These are phyloP conservation scores for Syngnathus rostellatus DNA, from an alignment of 2,797 vertebrate species.

Conservation along the genomic window DNA sequence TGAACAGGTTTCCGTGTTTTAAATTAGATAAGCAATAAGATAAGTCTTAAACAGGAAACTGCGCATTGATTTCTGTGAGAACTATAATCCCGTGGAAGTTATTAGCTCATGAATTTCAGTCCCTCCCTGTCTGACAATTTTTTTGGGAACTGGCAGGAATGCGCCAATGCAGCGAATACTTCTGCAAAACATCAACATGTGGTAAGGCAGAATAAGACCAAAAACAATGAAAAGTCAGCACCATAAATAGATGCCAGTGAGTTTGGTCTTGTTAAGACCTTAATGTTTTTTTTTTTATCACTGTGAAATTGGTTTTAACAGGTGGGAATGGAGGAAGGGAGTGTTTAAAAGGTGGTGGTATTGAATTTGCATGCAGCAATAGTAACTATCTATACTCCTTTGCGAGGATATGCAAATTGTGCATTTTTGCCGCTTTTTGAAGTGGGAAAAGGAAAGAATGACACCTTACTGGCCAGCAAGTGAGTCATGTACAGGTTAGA, in stretches of 20 bases:
- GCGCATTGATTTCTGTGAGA: conserved; percentile 54
- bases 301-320: neutral
- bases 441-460: neutral
- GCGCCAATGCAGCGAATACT: conserved; percentile 1
- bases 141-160: conserved; percentile 15
- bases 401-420: neutral
- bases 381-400: neutral
- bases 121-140: conserved; percentile 20
- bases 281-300: too few relatives aligned
- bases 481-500: neutral
- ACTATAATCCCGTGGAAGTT: conserved; percentile 51
- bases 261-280: neutral
- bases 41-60: conserved; percentile 54
- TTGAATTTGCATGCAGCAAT: neutral
- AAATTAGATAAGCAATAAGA: conserved; percentile 62
- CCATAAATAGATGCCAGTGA: neutral
- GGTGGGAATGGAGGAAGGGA: neutral
- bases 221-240: neutral
- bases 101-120: conserved; percentile 52
- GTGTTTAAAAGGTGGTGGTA: neutral
- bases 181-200: neutral
- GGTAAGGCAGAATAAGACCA: too few relatives aligned
- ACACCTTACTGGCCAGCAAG: neutral
- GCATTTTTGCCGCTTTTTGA: neutral
- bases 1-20: conserved; percentile 60